Evolutionary conservation across 2,888 invertebrate genomes (phyloP), one percentile per base, ranked within the genome.

Genomic region (Epistrophe eligans): DNA sequence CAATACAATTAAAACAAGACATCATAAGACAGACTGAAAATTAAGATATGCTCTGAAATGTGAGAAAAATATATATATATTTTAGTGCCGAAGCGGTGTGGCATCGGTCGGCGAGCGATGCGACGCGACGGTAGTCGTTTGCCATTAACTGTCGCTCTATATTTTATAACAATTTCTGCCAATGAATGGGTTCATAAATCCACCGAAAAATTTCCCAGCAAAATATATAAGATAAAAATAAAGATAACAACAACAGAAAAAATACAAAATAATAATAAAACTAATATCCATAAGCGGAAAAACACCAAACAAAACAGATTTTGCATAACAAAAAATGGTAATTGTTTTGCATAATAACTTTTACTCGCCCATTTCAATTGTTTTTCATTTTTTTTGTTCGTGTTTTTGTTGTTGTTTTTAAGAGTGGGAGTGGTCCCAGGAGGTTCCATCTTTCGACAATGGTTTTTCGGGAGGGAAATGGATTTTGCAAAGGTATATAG

Each of bases 291-390:
- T 74, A 79, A 87, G 79, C 83, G 87, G 87, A 83, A 87, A 84
- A 87, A 67, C 15, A 55, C 55, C 17, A 52, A 52, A 70, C 67
- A 71, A 74, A 79, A 77, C 73, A 79, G 38, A 76, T 83, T 87
- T 87, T 87, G 87, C 87, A 87, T 87, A 87, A 87, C 76, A 87
- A 87, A 79, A 87, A 87, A 79, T 83, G 83, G 72, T 87, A 79
- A 87, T 83, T 87, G 87, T 83, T 87, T 87, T 87, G 83, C 87
- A 87, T 87, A 82, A 87, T 76, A 83, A 87, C 79, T 87, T 87
- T 87, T 87, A 87, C 85, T 87, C 66, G 79, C 58, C 70, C 77
- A 67, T 67, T 67, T 57, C 67, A 67, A 48, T 77, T 67, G 77
- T 58, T 45, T 19, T 45, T 38, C 24, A 52, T 35, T 35, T 35